These are phyloP conservation scores for Trachelus iudaicus DNA, from an alignment of 2,888 invertebrate species.

Conservation along the genomic window DNA sequence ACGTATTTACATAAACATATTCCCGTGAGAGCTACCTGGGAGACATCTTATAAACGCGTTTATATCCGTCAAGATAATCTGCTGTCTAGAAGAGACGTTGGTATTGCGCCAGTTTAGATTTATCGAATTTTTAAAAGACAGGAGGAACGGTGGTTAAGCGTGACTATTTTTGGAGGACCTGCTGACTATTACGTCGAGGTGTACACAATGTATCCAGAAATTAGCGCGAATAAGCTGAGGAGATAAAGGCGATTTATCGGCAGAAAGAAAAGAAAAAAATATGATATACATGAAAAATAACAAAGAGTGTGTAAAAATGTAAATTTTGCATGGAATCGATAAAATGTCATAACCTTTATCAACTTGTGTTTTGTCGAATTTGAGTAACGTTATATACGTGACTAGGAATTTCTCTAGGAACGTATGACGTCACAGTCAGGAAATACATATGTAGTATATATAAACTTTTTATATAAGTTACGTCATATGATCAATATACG, in stretches of 20 bases:
- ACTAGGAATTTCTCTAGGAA: neutral
- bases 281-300: neutral
- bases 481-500: neutral
- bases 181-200: neutral
- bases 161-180: neutral
- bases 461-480: neutral
- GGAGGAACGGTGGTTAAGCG: neutral
- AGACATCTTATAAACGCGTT: conserved; percentile 7
- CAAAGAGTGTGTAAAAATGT: neutral
- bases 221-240: neutral
- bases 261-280: neutral
- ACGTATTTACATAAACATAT: conserved; percentile 3
- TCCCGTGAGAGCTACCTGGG: neutral
- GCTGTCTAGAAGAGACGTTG: neutral
- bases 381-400: neutral
- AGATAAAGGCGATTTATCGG: neutral
- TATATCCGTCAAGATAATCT: conserved; percentile 5
- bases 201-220: neutral
- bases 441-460: neutral
- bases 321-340: neutral
- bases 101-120: neutral
- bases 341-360: neutral
- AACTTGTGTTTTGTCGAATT: neutral
- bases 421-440: no score
- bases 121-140: neutral